phyloP scores from a whole-genome alignment of 2,888 invertebrate genomes.

The Caenorhabditis sinica region DNA sequence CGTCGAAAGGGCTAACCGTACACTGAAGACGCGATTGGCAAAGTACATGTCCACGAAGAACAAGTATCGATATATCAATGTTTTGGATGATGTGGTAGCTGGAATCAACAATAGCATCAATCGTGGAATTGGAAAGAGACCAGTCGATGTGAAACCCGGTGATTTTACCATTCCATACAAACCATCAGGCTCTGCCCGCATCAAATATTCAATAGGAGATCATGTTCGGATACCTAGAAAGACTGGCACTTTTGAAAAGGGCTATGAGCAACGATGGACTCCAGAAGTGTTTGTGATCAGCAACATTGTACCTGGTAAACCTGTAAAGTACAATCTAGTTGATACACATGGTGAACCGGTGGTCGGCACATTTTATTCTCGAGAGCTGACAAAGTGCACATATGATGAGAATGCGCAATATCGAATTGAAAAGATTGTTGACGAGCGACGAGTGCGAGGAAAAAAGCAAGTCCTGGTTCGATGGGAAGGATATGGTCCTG shows the following conservation, averaged over 20 bases:
- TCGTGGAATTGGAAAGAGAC: constrained; percentile 17
- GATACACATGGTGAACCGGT: constrained; percentile 18
- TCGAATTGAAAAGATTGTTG: neutral
- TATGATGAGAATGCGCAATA: neutral
- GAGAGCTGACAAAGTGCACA: constrained; percentile 24
- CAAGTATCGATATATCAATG: constrained; percentile 2
- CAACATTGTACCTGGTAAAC: neutral
- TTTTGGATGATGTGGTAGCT: constrained; percentile 3
- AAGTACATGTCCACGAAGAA: constrained; percentile 28
- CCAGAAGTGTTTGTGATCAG: constrained; percentile 13
- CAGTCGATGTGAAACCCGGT: constrained; percentile 15
- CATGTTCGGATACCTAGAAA: constrained; percentile 18
- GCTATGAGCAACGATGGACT: constrained; percentile 32
- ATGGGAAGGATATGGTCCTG: constrained; percentile 14
- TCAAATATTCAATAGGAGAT: constrained; percentile 8
- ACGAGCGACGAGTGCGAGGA: neutral
- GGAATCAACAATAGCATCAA: constrained; percentile 22
- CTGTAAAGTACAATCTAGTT: neutral
- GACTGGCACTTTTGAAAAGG: constrained; percentile 19
- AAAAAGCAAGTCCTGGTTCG: neutral
- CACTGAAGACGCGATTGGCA: constrained; percentile 26
- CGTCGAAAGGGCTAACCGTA: constrained; percentile 14
- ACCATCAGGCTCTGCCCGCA: neutral
- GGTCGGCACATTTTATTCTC: neutral
- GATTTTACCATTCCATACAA: constrained; percentile 1